Conservation (phyloP, 2,888 invertebrate species). For the Phyllotreta striolata region DNA sequence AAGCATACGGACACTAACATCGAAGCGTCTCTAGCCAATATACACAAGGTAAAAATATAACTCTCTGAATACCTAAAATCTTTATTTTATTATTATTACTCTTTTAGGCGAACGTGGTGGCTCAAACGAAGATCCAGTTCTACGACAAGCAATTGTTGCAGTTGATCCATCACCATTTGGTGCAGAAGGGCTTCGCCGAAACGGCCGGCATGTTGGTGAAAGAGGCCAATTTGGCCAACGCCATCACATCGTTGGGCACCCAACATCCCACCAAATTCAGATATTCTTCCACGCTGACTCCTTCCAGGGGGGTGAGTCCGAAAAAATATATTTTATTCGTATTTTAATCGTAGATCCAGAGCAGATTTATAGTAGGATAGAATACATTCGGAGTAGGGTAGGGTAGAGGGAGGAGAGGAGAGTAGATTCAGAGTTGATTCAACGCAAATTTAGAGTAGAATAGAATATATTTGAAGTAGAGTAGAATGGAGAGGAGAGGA, state of each 20-base stretch:
- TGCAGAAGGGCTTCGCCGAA: conserved; percentile 75
- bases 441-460: no score
- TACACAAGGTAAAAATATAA: conserved; percentile 74
- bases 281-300: conserved; percentile 64
- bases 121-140: conserved; percentile 94
- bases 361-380: no score
- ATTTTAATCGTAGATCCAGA: no score
- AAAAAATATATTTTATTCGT: no score
- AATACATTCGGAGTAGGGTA: no score
- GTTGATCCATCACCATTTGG: conserved; percentile 88
- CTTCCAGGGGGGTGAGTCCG: conserved; percentile 61
- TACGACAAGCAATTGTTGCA: conserved; percentile 93
- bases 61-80: no score
- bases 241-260: conserved; percentile 59
- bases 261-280: conserved; percentile 61
- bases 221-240: conserved; percentile 76
- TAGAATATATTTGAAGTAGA: no score
- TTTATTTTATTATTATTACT: conserved; percentile 5
- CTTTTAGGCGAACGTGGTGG: conserved; percentile 88
- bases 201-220: conserved; percentile 77
- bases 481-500: no score
- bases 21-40: conserved; percentile 87
- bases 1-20: conserved; percentile 80
- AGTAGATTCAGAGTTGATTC: no score
- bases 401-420: no score